Percentiles rank a stretch among this genome's conserved stretches.
Conservation (phyloP, 2,797 vertebrate species). For the Cheirogaleus major region DNA sequence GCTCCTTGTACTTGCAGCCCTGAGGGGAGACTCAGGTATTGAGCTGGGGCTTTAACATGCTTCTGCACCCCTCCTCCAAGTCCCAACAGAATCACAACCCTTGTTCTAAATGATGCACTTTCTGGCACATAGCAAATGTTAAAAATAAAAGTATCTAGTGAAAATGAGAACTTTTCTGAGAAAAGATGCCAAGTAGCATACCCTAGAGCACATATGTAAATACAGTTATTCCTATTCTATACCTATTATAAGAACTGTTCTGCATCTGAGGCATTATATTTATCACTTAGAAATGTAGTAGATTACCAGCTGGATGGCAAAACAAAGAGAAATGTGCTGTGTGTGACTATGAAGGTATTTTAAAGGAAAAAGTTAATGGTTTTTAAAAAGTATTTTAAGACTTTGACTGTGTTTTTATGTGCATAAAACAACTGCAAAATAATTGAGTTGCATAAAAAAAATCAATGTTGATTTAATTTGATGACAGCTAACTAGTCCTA, state of each 20-base stretch:
- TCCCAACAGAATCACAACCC: not conserved
- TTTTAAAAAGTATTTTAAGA: conserved; percentile 29
- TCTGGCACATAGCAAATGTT: not conserved
- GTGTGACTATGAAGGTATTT: not conserved
- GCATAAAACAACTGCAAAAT: not conserved
- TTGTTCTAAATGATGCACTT: not conserved
- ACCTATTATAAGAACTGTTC: not conserved
- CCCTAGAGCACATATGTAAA: not conserved
- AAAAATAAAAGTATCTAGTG: conserved; percentile 24
- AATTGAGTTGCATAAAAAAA: too few species aligned
- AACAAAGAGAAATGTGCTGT: not conserved
- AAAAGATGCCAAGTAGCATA: not conserved
- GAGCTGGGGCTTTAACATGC: not conserved
- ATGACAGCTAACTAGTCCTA: not conserved
- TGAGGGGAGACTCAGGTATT: not conserved
- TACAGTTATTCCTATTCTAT: not conserved
- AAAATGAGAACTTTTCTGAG: not conserved
- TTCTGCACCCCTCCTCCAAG: not conserved
- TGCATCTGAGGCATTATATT: not conserved
- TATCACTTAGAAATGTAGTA: not conserved
- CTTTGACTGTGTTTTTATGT: not conserved
- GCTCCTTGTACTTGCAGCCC: not conserved
- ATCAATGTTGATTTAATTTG: not conserved
- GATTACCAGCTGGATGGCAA: not conserved
- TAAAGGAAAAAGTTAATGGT: not conserved